Base-by-base conservation (phyloP, 2,888 invertebrate genomes). In the Amphipyra tragopoginis region DNA sequence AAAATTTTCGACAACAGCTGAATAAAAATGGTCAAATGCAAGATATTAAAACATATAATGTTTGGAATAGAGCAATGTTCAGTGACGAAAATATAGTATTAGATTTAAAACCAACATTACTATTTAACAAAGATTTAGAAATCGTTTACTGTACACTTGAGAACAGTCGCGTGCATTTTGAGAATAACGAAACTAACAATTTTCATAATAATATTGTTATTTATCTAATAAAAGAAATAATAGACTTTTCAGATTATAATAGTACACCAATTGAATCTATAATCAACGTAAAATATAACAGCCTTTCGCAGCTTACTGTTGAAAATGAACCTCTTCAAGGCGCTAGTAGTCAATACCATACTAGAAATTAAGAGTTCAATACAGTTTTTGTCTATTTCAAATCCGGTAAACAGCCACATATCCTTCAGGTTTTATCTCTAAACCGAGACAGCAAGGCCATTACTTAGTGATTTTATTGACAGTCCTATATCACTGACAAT, bases 401-500 rank as follows among this genome's bases (percentile, higher is more conserved):
- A 45, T 38, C 11, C 5, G 42, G 34, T 65, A 63, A 50, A 59
- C 13, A 59, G 34, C 15, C 36, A 14, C 36, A 51, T 54, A 14
- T 38, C 26, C 2, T 45, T 43, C 39, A 43, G n/a, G 29, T 62
- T 65, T 72, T 60, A 69, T 65, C 56, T 53, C 33, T 26, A 48
- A 59, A 71, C 51, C 14, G 50, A 51, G 38, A 21, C 55, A 52
- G 34, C 55, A 58, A 63, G 60, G 77, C 48, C 52, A 44, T 61
- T 49, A 50, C 40, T 62, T 68, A 58, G 45, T 51, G 36, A 62
- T 72, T 74, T 71, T 74, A 77, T 67, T 67, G 64, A 61, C 69
- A 65, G 57, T 45, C 52, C 48, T 50, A 66, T 59, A 69, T 65
- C 57, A 75, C 66, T 62, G 51, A 47, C 55, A 59, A 68, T 75